Evolutionary conservation across 2,888 invertebrate genomes (phyloP).

Genomic region (Leucoma salicis): DNA sequence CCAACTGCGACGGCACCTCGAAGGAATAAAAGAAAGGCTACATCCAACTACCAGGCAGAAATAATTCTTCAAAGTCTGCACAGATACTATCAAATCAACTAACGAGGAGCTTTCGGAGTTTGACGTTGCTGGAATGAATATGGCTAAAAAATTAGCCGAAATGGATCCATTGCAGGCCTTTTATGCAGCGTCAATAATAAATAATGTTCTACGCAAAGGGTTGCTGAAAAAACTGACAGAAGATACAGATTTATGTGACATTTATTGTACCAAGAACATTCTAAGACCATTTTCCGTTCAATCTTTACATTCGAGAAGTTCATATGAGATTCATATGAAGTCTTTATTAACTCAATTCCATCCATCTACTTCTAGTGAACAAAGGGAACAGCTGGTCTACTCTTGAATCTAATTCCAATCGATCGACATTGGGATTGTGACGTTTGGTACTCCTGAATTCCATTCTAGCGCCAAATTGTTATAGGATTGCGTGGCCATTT

Average conservation of each 20-base stretch:
- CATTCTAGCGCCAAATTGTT: no score
- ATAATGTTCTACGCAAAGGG: slow-evolving; percentile 25
- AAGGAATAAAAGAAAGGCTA: slow-evolving; percentile 5
- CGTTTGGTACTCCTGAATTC: no score
- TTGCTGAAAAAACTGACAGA: slow-evolving; percentile 24
- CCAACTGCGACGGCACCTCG: neutral
- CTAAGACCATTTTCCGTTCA: slow-evolving; percentile 3
- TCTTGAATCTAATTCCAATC: no score
- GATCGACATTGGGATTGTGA: no score
- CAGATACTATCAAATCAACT: slow-evolving; percentile 8
- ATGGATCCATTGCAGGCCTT: slow-evolving; percentile 28
- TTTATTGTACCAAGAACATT: slow-evolving; percentile 5
- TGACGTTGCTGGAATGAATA: slow-evolving; percentile 28
- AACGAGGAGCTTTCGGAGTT: no score
- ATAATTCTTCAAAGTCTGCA: slow-evolving; percentile 8
- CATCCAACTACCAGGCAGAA: slow-evolving; percentile 5
- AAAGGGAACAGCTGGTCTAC: no score
- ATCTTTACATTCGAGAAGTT: slow-evolving; percentile 5
- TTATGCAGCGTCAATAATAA: slow-evolving; percentile 32
- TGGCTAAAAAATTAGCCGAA: slow-evolving; percentile 28
- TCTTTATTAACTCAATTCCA: slow-evolving; percentile 3
- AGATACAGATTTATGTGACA: slow-evolving; percentile 29
- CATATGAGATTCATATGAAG: slow-evolving; percentile 6
- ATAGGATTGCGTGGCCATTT: no score
- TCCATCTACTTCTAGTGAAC: slow-evolving; percentile 6